Base-by-base conservation (phyloP, 2,113 vertebrate species). In the Protomyctophum bolini region DNA sequence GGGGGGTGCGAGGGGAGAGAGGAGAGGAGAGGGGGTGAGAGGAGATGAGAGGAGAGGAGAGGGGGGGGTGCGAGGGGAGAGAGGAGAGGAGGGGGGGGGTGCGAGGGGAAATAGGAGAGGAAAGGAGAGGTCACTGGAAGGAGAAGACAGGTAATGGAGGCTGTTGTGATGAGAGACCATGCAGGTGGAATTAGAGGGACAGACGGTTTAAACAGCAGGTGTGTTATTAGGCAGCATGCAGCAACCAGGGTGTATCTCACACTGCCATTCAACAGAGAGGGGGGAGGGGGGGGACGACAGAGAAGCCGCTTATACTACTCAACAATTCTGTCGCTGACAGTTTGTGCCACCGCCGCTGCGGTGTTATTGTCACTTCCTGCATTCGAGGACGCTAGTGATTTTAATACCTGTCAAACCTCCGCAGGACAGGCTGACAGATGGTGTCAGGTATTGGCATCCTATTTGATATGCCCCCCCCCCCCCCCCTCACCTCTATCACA, bases 161-260 rank as follows among this genome's bases (percentile, higher is more conserved):
- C 7, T 9, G 58, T 12, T 58, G 4, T 28, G 21, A 48, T 10
- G 14, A 51, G 6, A 33, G 7, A 29, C 9, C 51, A 41, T 41
- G n/a, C 7, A 12, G 58, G 54, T 47, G 79, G 70, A 79, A 80
- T 76, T 63, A 58, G 71, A 77, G 55, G 76, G 76, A 84, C 82
- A 88, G 84, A 86, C 63, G 76, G 80, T 86, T 66, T 54, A 73
- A 86, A 79, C 86, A 88, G 86, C 86, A 87, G 84, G 86, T 86
- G 82, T 79, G 75, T 86, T 87, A 80, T 75, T 83, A 81, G 79
- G 72, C 79, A 66, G 66, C 10, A 64, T n/a, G n/a, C n/a, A n/a
- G n/a, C n/a, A n/a, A n/a, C 68, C 70, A 61, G 66, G 48, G 77
- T 72, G 80, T 78, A 86, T 83, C 84, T 88, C 78, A 84, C 79